These are phyloP conservation scores for Leucophenga varia DNA, from an alignment of 1,140 invertebrate genomes.

Conservation along the genomic window DNA sequence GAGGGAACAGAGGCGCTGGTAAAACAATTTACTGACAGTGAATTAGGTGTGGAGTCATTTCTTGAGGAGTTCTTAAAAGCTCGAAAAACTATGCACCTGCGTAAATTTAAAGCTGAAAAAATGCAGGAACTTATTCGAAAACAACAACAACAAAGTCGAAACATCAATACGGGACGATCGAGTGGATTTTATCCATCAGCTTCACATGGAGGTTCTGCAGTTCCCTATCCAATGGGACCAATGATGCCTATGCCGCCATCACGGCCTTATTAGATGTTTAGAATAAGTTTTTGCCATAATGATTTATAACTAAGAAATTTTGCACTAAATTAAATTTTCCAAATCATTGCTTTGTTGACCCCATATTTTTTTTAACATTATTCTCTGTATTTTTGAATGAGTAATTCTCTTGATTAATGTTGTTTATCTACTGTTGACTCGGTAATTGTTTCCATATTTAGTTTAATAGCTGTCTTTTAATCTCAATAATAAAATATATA, in stretches of 20 bases:
- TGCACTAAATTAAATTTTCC: no score
- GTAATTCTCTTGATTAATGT: no score
- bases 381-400: no score
- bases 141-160: slow-evolving; percentile 43
- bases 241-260: slow-evolving; percentile 62
- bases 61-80: slow-evolving; percentile 73
- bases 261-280: slow-evolving; percentile 33
- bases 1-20: slow-evolving; percentile 81
- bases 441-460: no score
- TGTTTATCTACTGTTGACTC: no score
- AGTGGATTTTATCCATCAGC: slow-evolving; percentile 36
- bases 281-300: no score
- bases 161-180: slow-evolving; percentile 23
- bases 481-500: no score
- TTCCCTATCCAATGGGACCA: slow-evolving; percentile 61
- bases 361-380: no score
- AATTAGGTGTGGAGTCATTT: slow-evolving; percentile 75
- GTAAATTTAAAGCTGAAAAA: slow-evolving; percentile 84
- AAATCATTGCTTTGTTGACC: no score
- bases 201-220: slow-evolving; percentile 12
- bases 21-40: slow-evolving; percentile 73
- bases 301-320: background rate
- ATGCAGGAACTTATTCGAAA: slow-evolving; percentile 73
- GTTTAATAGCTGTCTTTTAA: no score
- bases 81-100: slow-evolving; percentile 75